A percentile compares a stretch with the other conserved stretches of the same genome.
Evolutionary conservation across 1,140 invertebrate species (phyloP).

Genomic region (Orius laevigatus): DNA sequence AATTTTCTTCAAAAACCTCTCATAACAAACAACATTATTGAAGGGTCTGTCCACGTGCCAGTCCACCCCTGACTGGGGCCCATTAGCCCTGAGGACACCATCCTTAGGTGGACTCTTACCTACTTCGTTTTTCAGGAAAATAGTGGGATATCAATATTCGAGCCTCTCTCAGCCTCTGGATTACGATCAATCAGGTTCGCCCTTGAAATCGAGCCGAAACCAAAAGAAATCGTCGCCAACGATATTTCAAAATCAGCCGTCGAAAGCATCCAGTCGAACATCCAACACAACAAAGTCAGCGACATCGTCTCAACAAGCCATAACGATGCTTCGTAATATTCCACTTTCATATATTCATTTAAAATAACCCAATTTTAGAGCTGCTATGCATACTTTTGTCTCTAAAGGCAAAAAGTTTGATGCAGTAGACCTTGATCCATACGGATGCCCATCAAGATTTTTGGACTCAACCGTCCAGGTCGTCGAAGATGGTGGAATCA

Average conservation of each 20-base stretch:
- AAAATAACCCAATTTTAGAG: constrained; percentile 8
- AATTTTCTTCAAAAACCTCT: too few species aligned
- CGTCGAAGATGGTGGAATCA: constrained; percentile 49
- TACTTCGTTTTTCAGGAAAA: constrained; percentile 29
- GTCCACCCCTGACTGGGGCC: too few species aligned
- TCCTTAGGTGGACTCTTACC: too few species aligned
- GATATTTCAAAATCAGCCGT: constrained; percentile 82
- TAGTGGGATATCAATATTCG: constrained; percentile 65
- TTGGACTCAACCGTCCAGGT: constrained; percentile 81
- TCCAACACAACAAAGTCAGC: constrained; percentile 58
- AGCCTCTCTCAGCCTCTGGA: constrained; percentile 90
- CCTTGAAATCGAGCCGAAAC: constrained; percentile 71
- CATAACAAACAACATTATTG: too few species aligned
- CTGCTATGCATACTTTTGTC: constrained; percentile 65
- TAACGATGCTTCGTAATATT: constrained; percentile 66
- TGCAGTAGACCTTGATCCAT: constrained; percentile 92
- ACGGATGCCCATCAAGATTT: constrained; percentile 87
- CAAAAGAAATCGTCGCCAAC: constrained; percentile 79
- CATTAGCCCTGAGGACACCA: too few species aligned
- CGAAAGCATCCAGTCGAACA: constrained; percentile 68
- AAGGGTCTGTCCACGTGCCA: too few species aligned
- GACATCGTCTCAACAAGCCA: constrained; percentile 53
- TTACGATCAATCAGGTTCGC: constrained; percentile 91
- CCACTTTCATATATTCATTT: neutral
- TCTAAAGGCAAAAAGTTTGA: constrained; percentile 54